Percentiles rank a stretch among this genome's conserved stretches.
phyloP scores from a whole-genome alignment of 2,113 vertebrate genomes.

The Dicentrarchus labrax region DNA sequence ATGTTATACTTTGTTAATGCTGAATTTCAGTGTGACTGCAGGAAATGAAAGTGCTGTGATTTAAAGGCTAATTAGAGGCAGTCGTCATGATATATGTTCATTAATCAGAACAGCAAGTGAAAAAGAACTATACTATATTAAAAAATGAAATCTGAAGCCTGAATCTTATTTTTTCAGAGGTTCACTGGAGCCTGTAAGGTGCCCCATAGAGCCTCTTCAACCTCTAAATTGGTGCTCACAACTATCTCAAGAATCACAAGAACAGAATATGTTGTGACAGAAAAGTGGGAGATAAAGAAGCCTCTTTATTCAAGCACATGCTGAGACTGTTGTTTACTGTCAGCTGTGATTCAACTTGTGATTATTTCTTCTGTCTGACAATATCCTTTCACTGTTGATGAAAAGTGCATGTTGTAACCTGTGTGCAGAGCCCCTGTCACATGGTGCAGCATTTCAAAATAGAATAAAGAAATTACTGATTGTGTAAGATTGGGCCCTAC shows the following conservation, averaged over 20 bases:
- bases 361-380: slow-evolving; percentile 35
- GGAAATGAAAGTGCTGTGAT: slow-evolving; percentile 8
- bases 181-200: not conserved
- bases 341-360: slow-evolving; percentile 30
- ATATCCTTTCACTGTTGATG: slow-evolving; percentile 14
- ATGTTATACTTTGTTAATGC: not conserved
- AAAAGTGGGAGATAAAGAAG: slow-evolving; percentile 28
- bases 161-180: slow-evolving; percentile 10
- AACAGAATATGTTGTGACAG: slow-evolving; percentile 31
- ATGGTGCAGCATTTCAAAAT: not conserved
- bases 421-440: slow-evolving; percentile 10
- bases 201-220: slow-evolving; percentile 8
- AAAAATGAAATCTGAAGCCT: not conserved
- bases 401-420: slow-evolving; percentile 23
- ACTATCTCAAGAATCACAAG: slow-evolving; percentile 9
- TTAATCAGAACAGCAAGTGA: slow-evolving; percentile 27
- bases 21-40: not conserved
- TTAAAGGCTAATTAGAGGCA: slow-evolving; percentile 30
- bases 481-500: not conserved
- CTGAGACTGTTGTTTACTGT: slow-evolving; percentile 45
- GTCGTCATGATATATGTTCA: slow-evolving; percentile 37
- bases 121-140: not conserved
- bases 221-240: slow-evolving; percentile 21
- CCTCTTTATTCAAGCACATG: slow-evolving; percentile 41
- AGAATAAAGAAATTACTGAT: not conserved